Percentiles rank a stretch among this genome's conserved stretches.
Evolutionary conservation across 2,888 invertebrate genomes (phyloP).

Genomic region (Leptopterna dolabrata): DNA sequence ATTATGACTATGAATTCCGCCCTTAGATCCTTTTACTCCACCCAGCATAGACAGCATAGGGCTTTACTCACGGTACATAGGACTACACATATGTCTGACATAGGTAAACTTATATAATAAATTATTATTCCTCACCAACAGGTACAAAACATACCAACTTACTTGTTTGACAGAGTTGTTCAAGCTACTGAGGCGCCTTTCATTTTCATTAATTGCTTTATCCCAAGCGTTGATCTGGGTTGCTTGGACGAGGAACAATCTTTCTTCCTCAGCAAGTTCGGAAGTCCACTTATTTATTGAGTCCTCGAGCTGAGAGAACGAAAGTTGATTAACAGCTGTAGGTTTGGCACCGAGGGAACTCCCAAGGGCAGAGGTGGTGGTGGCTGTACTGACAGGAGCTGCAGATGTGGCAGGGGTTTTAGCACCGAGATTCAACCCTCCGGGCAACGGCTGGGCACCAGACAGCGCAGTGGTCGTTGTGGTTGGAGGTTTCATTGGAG

Average conservation of each 20-base stretch:
- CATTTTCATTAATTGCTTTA: slow-evolving; percentile 66
- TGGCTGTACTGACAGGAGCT: neutral
- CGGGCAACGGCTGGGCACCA: neutral
- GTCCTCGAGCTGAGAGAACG: slow-evolving; percentile 89
- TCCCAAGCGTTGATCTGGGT: slow-evolving; percentile 98
- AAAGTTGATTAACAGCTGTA: slow-evolving; percentile 69
- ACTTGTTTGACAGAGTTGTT: slow-evolving; percentile 46
- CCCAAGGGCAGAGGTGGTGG: neutral
- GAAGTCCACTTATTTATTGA: slow-evolving; percentile 93
- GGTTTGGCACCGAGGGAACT: slow-evolving; percentile 66
- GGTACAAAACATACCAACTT: neutral
- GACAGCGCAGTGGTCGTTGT: neutral
- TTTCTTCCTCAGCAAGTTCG: slow-evolving; percentile 88
- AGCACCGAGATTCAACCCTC: slow-evolving; percentile 21
- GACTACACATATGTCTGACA: too few species aligned
- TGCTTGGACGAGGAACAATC: slow-evolving; percentile 91
- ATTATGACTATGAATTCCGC: too few species aligned
- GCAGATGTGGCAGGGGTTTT: slow-evolving; percentile 21
- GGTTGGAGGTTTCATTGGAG: neutral
- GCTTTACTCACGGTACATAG: too few species aligned
- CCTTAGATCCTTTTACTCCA: too few species aligned
- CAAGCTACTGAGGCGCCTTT: slow-evolving; percentile 6
- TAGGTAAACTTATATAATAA: too few species aligned
- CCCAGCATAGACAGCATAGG: too few species aligned
- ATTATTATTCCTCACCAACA: too few species aligned